phyloP scores from a whole-genome alignment of 1,140 invertebrate genomes.

The Reticulitermes speratus region DNA sequence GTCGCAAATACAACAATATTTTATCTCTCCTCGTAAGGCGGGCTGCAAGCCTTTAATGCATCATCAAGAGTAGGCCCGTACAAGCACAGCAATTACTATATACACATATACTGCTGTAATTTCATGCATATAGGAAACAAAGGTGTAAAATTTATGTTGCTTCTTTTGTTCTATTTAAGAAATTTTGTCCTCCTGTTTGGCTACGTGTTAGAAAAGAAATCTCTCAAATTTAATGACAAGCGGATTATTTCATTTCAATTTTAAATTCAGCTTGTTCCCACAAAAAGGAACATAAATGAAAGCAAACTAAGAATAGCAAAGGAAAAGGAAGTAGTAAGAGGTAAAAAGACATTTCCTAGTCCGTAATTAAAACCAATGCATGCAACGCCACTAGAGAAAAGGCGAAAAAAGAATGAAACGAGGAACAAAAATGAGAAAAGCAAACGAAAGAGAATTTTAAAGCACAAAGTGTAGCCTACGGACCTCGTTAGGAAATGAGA shows the following conservation, averaged over 20 bases:
- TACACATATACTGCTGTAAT: too few species aligned
- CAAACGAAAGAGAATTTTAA: slow-evolving; percentile 14
- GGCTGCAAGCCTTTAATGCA: too few species aligned
- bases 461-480: not conserved
- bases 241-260: not conserved
- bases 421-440: not conserved
- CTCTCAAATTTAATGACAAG: not conserved
- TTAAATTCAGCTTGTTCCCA: not conserved
- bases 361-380: not conserved
- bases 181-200: not conserved
- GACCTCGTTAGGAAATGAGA: not conserved
- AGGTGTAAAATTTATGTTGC: not conserved
- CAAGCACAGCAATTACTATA: too few species aligned
- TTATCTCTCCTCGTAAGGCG: too few species aligned
- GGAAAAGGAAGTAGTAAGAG: not conserved
- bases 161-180: not conserved
- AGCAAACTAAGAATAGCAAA: not conserved
- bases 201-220: not conserved
- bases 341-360: not conserved
- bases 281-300: not conserved
- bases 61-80: too few species aligned
- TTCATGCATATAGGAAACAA: too few species aligned
- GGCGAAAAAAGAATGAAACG: not conserved
- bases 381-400: not conserved
- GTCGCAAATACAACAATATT: too few species aligned